Conservation (phyloP, 2,888 invertebrate genomes). For the Lydus trimaculatus region DNA sequence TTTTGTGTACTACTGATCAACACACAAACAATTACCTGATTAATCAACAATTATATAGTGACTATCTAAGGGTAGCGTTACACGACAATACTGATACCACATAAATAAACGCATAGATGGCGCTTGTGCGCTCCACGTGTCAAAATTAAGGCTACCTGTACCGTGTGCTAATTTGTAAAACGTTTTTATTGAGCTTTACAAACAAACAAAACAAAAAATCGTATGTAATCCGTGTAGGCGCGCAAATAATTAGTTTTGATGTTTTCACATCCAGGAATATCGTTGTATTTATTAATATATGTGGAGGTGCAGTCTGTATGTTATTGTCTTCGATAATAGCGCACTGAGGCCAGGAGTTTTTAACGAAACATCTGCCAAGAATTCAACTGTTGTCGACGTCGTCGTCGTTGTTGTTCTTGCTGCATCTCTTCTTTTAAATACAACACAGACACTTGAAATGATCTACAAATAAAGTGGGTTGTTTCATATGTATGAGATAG, state of each 20-base stretch:
- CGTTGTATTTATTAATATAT: conserved; percentile 47
- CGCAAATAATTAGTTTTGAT: conserved; percentile 35
- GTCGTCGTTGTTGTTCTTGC: conserved; percentile 7
- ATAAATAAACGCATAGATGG: too few relatives aligned
- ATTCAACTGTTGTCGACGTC: conserved; percentile 27
- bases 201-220: too few relatives aligned
- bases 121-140: too few relatives aligned
- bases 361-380: conserved; percentile 43
- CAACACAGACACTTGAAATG: background rate
- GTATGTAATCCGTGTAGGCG: too few relatives aligned
- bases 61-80: background rate
- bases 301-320: conserved; percentile 51
- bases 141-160: background rate
- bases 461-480: conserved; percentile 31
- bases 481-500: background rate
- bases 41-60: background rate
- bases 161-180: background rate
- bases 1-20: conserved; percentile 1
- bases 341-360: conserved; percentile 27
- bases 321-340: conserved; percentile 53
- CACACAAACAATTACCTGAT: background rate
- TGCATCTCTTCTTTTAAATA: background rate
- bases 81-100: background rate
- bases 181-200: too few relatives aligned
- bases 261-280: conserved; percentile 51